Evolutionary conservation across 2,888 invertebrate genomes (phyloP).

Genomic region (Cremastobaeus sp.): DNA sequence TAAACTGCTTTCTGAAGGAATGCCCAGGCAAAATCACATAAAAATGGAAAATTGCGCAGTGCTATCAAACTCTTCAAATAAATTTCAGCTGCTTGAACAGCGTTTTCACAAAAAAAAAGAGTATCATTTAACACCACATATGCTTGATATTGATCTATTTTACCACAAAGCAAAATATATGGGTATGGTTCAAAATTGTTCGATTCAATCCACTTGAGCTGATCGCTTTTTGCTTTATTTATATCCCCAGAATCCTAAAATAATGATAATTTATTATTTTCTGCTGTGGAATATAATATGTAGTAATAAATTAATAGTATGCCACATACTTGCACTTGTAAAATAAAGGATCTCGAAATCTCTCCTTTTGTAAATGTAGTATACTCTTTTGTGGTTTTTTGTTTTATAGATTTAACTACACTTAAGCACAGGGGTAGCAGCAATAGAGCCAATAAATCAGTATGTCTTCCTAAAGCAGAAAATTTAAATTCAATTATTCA

Average conservation of each 20-base stretch:
- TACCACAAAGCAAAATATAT: conserved; percentile 3
- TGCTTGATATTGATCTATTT: conserved; percentile 2
- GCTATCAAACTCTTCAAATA: conserved; percentile 24
- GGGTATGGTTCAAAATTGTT: not conserved
- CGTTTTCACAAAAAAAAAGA: conserved; percentile 3
- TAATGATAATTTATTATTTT: too few relatives aligned
- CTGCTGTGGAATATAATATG: too few relatives aligned
- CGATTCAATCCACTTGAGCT: conserved; percentile 1
- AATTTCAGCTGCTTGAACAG: conserved; percentile 8
- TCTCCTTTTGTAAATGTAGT: conserved; percentile 11
- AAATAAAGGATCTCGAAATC: conserved; percentile 15
- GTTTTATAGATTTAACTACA: conserved; percentile 2
- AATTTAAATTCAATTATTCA: too few relatives aligned
- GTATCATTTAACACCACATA: conserved; percentile 13
- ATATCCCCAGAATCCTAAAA: conserved; percentile 15
- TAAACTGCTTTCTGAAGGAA: conserved; percentile 12
- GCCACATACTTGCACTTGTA: conserved; percentile 2
- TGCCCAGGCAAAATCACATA: conserved; percentile 10
- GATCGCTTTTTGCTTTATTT: not conserved
- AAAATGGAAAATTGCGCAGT: not conserved
- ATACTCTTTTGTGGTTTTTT: not conserved
- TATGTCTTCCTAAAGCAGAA: conserved; percentile 9
- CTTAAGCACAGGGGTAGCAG: conserved; percentile 3
- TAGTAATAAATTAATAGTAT: too few relatives aligned
- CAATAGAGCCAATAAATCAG: conserved; percentile 3